These are phyloP conservation scores for Spilosoma lubricipeda DNA, from an alignment of 2,888 invertebrate genomes.

Conservation along the genomic window DNA sequence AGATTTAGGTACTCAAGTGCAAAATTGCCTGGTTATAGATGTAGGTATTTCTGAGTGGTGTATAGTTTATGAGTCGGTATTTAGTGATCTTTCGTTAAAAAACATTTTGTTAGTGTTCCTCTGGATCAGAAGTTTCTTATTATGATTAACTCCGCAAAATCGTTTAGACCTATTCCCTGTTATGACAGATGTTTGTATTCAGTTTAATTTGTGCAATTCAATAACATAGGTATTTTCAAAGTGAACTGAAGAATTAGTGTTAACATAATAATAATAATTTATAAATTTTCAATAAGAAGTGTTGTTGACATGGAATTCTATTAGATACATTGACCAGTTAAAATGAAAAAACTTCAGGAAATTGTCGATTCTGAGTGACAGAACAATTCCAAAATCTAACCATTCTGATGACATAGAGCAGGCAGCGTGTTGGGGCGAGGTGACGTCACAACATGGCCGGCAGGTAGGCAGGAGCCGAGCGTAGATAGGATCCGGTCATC, in stretches of 20 bases:
- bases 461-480: slow-evolving; percentile 80
- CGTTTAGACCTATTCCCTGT: not conserved
- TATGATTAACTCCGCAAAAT: not conserved
- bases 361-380: slow-evolving; percentile 44
- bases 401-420: slow-evolving; percentile 54
- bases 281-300: not conserved
- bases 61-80: not conserved
- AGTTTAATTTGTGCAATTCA: not conserved
- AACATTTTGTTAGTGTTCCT: too few species aligned
- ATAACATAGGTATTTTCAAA: not conserved
- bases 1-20: not conserved
- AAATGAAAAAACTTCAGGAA: slow-evolving; percentile 23
- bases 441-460: slow-evolving; percentile 83
- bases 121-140: not conserved
- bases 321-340: not conserved
- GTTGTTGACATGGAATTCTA: not conserved
- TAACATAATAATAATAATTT: not conserved
- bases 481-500: slow-evolving; percentile 87
- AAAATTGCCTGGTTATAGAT: not conserved
- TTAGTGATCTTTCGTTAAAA: too few species aligned
- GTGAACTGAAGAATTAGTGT: not conserved
- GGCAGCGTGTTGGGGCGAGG: slow-evolving; percentile 53
- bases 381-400: slow-evolving; percentile 57
- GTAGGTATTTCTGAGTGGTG: not conserved
- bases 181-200: not conserved